Evolutionary conservation across 92 coral and sea anemone species (phyloP).

Genomic region (Bergia puertoricense): DNA sequence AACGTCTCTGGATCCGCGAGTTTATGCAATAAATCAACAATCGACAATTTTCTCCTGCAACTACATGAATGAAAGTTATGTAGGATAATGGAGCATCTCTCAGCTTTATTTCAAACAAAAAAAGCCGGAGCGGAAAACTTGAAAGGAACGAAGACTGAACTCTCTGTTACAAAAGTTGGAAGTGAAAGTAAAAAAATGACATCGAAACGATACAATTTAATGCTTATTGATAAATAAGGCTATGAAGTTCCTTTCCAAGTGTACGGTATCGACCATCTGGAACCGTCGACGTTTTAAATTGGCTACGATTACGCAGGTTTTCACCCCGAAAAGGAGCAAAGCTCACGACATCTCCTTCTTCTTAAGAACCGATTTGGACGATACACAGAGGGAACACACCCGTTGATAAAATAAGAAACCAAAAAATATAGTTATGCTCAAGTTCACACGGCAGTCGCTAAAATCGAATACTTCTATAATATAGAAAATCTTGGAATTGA

Average conservation of each 20-base stretch:
- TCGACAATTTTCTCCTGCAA: conserved; percentile 45
- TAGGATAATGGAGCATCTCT: conserved; percentile 56
- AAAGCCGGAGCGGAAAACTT: conserved; percentile 46
- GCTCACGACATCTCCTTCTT: conserved; percentile 18
- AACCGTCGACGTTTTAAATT: conserved; percentile 30
- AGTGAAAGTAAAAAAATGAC: not conserved
- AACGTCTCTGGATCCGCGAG: conserved; percentile 29
- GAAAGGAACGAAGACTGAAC: conserved; percentile 19
- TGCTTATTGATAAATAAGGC: conserved; percentile 15
- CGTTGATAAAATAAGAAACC: not conserved
- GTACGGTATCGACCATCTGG: conserved; percentile 24
- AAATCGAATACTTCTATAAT: conserved; percentile 49
- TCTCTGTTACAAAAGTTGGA: conserved; percentile 37
- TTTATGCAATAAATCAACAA: not conserved
- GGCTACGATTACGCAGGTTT: conserved; percentile 48
- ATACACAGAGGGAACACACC: conserved; percentile 36
- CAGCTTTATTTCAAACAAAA: conserved; percentile 47
- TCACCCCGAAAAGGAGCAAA: conserved; percentile 31
- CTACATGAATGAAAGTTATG: conserved; percentile 46
- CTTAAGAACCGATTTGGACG: conserved; percentile 35
- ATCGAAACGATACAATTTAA: conserved; percentile 21
- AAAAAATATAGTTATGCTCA: not conserved
- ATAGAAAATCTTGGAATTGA: conserved; percentile 50
- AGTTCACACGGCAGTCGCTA: not conserved
- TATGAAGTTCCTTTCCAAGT: not conserved